Percentiles rank a stretch among this genome's conserved stretches.
phyloP scores from a whole-genome alignment of 92 coral and sea anemone species.

The Phenganax stokvisi region DNA sequence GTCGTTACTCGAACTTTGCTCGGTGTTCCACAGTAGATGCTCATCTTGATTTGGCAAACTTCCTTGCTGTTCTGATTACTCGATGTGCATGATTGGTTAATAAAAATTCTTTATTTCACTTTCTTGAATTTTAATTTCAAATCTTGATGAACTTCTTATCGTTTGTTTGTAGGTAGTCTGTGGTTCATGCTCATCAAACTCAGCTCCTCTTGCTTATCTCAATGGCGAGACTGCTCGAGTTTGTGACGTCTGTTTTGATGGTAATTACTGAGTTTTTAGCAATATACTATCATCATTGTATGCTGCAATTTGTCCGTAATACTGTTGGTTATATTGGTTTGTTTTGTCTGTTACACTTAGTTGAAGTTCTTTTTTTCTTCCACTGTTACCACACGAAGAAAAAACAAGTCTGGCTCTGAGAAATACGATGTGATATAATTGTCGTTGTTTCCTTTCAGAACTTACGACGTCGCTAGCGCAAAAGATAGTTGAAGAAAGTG shows the following conservation, averaged over 20 bases:
- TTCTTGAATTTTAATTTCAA: not conserved
- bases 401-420: not conserved
- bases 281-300: too few relatives aligned
- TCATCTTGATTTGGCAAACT: not conserved
- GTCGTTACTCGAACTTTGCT: constrained; percentile 24
- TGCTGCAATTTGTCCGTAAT: too few relatives aligned
- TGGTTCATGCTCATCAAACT: constrained; percentile 86
- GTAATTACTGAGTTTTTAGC: not conserved
- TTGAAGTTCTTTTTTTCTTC: too few relatives aligned
- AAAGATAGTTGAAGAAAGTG: not conserved
- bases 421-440: not conserved
- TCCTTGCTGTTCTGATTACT: not conserved
- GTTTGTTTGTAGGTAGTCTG: constrained; percentile 67
- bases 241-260: constrained; percentile 80
- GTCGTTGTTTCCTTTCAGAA: not conserved
- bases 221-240: constrained; percentile 78
- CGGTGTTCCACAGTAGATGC: constrained; percentile 31
- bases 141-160: not conserved
- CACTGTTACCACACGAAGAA: too few relatives aligned
- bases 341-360: too few relatives aligned
- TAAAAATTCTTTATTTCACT: not conserved
- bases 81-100: not conserved
- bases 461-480: not conserved
- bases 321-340: not conserved
- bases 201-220: constrained; percentile 80